phyloP scores from a whole-genome alignment of 1,140 invertebrate genomes.

The Caenorhabditis latens region DNA sequence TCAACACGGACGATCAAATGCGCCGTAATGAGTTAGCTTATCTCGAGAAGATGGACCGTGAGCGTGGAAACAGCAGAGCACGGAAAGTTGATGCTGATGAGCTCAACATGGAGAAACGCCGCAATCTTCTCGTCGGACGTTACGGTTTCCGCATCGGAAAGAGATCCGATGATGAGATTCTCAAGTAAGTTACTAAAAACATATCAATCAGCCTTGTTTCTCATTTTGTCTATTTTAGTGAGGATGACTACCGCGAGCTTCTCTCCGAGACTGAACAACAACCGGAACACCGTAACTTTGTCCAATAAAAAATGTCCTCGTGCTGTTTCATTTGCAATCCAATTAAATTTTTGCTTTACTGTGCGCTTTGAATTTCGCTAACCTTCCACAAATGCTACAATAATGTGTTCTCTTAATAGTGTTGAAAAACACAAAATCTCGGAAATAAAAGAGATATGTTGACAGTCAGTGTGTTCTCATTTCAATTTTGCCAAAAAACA shows the following conservation, averaged over 20 bases:
- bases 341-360: not conserved
- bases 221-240: not conserved
- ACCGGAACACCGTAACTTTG: too few species aligned
- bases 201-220: not conserved
- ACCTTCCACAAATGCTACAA: not conserved
- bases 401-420: too few species aligned
- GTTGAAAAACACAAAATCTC: not conserved
- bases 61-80: not conserved
- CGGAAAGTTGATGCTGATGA: not conserved
- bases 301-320: too few species aligned
- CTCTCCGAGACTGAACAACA: not conserved
- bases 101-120: not conserved
- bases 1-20: too few species aligned
- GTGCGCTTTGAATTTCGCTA: not conserved
- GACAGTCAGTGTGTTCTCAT: not conserved
- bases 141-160: conserved; percentile 37
- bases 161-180: not conserved
- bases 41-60: not conserved
- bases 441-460: conserved; percentile 5
- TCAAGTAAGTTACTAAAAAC: not conserved
- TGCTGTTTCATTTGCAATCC: too few species aligned
- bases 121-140: conserved; percentile 19
- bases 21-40: too few species aligned
- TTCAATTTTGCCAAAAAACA: not conserved
- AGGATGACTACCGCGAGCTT: not conserved